Conservation (phyloP, 2,113 vertebrate species). For the Brevimyrus niger region DNA sequence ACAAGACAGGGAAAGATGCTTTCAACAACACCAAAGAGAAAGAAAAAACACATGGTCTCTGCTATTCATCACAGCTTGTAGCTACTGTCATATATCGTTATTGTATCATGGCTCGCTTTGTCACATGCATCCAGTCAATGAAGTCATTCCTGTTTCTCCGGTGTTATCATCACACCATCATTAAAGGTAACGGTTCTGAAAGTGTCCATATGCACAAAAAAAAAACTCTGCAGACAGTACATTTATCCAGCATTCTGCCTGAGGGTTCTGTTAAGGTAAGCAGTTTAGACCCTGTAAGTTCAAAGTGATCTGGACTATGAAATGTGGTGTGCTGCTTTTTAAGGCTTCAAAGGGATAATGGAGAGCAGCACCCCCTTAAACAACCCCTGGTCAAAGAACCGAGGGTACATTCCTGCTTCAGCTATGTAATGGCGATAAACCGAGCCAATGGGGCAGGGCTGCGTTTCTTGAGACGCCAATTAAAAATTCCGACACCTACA, state of each 20-base stretch:
- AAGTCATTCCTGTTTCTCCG: not conserved
- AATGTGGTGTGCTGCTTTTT: conserved; percentile 19
- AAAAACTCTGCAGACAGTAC: not conserved
- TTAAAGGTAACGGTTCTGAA: not conserved
- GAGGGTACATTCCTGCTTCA: not conserved
- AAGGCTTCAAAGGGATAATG: not conserved
- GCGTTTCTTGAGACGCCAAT: not conserved
- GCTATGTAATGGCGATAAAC: not conserved
- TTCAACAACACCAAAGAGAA: not conserved
- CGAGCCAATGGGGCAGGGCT: not conserved
- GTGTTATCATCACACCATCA: not conserved
- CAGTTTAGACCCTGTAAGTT: conserved; percentile 27
- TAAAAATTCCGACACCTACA: conserved; percentile 6
- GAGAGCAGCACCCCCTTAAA: not conserved
- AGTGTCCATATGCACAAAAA: not conserved
- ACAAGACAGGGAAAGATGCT: not conserved
- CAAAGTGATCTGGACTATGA: conserved; percentile 34
- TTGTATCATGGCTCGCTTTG: not conserved
- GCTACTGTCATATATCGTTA: not conserved
- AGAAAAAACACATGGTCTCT: not conserved
- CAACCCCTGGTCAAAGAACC: too few relatives aligned
- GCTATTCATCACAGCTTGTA: not conserved
- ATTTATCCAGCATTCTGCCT: not conserved
- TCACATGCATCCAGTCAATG: not conserved
- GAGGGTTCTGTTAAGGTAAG: conserved; percentile 17